phyloP scores from a whole-genome alignment of 2,113 vertebrate genomes.

The Peucedramus taeniatus region DNA sequence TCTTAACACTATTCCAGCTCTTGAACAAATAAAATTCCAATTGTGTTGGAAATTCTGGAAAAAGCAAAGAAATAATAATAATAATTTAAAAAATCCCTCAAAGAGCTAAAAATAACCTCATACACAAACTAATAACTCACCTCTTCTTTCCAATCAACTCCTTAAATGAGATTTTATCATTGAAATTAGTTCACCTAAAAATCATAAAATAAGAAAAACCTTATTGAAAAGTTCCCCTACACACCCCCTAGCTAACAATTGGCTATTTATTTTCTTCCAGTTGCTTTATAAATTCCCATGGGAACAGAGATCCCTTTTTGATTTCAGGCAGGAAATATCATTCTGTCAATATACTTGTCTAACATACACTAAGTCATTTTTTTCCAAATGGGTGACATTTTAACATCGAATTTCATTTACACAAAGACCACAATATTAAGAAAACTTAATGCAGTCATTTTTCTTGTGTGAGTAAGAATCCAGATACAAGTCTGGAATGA shows the following conservation, averaged over 20 bases:
- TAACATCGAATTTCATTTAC: constrained; percentile 39
- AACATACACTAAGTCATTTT: constrained; percentile 31
- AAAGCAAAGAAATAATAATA: background rate
- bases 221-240: background rate
- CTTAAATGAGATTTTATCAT: constrained; percentile 13
- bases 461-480: constrained; percentile 49
- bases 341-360: constrained; percentile 51
- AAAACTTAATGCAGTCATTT: constrained; percentile 45
- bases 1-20: background rate
- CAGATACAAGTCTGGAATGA: constrained; percentile 47
- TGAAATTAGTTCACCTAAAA: constrained; percentile 7
- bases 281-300: constrained; percentile 31
- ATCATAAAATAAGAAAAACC: constrained; percentile 1
- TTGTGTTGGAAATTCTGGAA: constrained; percentile 8
- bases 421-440: constrained; percentile 49
- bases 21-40: constrained; percentile 7
- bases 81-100: background rate
- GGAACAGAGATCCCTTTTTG: constrained; percentile 46
- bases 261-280: constrained; percentile 56
- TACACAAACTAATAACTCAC: background rate
- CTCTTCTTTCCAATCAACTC: constrained; percentile 9
- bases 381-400: constrained; percentile 51
- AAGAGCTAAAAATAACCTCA: background rate
- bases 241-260: background rate
- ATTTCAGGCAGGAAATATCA: constrained; percentile 62